Conservation (phyloP, 2,888 invertebrate genomes). For the Ypsolopha sequella region DNA sequence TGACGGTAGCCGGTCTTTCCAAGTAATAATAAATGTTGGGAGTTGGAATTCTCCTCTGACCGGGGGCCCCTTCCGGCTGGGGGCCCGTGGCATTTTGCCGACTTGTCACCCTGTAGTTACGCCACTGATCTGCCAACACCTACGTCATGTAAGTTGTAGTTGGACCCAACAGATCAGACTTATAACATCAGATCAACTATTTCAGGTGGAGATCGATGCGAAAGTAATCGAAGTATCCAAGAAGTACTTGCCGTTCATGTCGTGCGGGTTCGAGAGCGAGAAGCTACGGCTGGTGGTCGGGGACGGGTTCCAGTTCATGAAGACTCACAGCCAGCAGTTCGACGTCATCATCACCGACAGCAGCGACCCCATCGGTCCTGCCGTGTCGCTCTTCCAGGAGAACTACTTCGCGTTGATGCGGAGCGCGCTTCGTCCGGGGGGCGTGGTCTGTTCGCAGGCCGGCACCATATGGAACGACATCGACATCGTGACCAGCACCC, state of each 20-base stretch:
- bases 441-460: conserved; percentile 95
- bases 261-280: conserved; percentile 84
- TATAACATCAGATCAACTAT: conserved; percentile 8
- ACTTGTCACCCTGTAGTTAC: too few species aligned
- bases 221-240: conserved; percentile 92
- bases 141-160: too few species aligned
- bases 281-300: conserved; percentile 88
- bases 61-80: too few species aligned
- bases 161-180: too few species aligned
- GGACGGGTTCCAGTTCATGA: conserved; percentile 97
- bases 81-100: too few species aligned
- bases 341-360: conserved; percentile 99
- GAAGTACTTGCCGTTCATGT: conserved; percentile 91
- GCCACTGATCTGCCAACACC: too few species aligned
- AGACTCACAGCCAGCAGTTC: conserved; percentile 84
- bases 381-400: conserved; percentile 79
- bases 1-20: too few species aligned
- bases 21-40: too few species aligned
- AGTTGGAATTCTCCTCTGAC: too few species aligned
- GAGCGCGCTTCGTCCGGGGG: conserved; percentile 84
- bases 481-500: conserved; percentile 80
- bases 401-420: conserved; percentile 89
- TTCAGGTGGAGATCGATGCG: conserved; percentile 94
- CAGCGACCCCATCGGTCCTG: conserved; percentile 94
- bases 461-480: conserved; percentile 86